These are phyloP conservation scores for Spinus pinus DNA, from an alignment of 2,797 vertebrate genomes.

Conservation along the genomic window DNA sequence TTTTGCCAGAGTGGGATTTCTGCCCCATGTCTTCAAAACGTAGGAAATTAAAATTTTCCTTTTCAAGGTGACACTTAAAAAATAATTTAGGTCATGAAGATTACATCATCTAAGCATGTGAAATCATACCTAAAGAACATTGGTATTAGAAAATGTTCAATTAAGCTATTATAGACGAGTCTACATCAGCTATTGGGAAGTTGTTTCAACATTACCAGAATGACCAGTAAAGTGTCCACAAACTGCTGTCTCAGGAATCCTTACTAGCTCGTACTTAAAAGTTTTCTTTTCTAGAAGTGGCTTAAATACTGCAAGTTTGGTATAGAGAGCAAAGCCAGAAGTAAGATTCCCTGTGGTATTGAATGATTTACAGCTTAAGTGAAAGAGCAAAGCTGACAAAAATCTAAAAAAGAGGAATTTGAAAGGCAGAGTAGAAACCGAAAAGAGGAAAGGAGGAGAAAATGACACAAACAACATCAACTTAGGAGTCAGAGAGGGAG, in stretches of 20 bases:
- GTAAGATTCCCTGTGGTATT: not conserved
- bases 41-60: not conserved
- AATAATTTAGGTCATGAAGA: not conserved
- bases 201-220: not conserved
- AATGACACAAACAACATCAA: not conserved
- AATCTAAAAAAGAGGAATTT: not conserved
- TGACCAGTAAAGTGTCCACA: not conserved
- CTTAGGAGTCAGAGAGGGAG: not conserved
- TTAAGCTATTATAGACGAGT: not conserved
- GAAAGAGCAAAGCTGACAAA: not conserved
- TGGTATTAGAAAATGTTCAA: not conserved
- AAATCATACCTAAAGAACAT: not conserved
- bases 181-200: not conserved
- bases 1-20: not conserved
- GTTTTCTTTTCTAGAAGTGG: not conserved
- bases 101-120: not conserved
- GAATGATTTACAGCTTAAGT: not conserved
- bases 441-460: not conserved
- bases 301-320: not conserved
- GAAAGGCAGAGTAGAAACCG: not conserved
- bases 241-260: not conserved
- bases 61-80: not conserved
- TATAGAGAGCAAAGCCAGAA: not conserved
- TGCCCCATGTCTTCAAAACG: not conserved
- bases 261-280: not conserved